Evolutionary conservation across 2,888 invertebrate genomes (phyloP).

Genomic region (Cerastis leucographa): DNA sequence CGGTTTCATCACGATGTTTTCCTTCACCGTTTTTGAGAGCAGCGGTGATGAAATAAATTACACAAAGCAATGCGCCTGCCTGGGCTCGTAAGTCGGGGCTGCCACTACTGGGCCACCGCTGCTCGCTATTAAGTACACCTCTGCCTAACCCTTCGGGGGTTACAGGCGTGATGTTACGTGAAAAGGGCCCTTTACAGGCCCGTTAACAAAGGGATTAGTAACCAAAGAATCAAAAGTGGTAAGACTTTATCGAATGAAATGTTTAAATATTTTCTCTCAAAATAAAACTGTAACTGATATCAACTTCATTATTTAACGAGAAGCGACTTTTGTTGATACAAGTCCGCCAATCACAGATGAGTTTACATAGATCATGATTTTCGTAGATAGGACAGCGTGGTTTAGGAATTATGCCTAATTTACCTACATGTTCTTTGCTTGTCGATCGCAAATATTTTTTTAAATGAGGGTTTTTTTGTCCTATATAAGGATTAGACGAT

Average conservation of each 20-base stretch:
- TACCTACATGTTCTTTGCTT: neutral
- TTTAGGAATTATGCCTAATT: constrained; percentile 25
- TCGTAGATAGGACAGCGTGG: constrained; percentile 35
- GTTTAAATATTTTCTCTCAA: constrained; percentile 15
- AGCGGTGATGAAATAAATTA: too few relatives aligned
- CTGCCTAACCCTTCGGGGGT: too few relatives aligned
- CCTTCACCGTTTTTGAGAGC: too few relatives aligned
- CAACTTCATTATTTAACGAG: constrained; percentile 39
- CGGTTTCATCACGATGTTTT: too few relatives aligned
- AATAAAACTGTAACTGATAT: constrained; percentile 33
- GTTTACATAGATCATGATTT: constrained; percentile 44
- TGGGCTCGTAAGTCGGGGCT: too few relatives aligned
- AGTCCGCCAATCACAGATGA: constrained; percentile 50
- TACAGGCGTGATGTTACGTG: too few relatives aligned
- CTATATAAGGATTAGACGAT: neutral
- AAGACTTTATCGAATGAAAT: neutral
- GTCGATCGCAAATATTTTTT: neutral
- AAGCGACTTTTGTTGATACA: constrained; percentile 51
- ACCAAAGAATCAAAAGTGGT: neutral
- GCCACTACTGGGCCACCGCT: too few relatives aligned
- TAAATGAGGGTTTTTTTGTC: neutral
- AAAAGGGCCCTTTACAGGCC: too few relatives aligned
- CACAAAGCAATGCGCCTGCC: too few relatives aligned
- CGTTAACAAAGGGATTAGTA: too few relatives aligned
- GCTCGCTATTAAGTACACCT: too few relatives aligned